Conservation (phyloP, 2,797 vertebrate genomes). For the Pseudochirops cupreus region DNA sequence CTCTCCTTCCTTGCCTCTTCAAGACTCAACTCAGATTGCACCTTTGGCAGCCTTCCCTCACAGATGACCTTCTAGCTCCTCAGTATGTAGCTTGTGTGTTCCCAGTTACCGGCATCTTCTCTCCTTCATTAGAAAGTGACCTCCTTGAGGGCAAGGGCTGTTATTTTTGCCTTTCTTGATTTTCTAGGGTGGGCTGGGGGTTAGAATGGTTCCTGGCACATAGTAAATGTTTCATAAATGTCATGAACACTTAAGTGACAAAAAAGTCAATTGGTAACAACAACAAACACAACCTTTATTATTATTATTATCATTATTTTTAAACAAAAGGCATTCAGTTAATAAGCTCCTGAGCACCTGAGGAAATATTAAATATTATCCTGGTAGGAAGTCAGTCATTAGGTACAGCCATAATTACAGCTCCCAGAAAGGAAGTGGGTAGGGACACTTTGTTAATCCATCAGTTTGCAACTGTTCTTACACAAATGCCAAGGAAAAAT, state of each 20-base stretch:
- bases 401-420: slow-evolving; percentile 73
- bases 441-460: slow-evolving; percentile 50
- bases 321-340: slow-evolving; percentile 57
- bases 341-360: slow-evolving; percentile 65
- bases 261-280: not conserved
- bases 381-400: slow-evolving; percentile 62
- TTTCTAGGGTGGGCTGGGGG: not conserved
- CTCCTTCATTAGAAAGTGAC: not conserved
- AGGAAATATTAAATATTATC: slow-evolving; percentile 64
- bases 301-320: not conserved
- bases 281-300: slow-evolving; percentile 6
- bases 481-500: slow-evolving; percentile 42
- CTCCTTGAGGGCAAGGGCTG: not conserved
- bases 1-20: not conserved
- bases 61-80: not conserved
- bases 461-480: slow-evolving; percentile 38
- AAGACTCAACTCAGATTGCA: not conserved
- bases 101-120: not conserved
- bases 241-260: not conserved
- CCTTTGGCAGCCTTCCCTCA: not conserved
- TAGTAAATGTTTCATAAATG: not conserved
- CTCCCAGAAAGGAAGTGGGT: slow-evolving; percentile 65
- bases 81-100: not conserved
- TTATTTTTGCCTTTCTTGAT: not conserved
- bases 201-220: not conserved